These are phyloP conservation scores for Acanthosepion lycidas DNA, from an alignment of 2,888 invertebrate species.

Conservation along the genomic window DNA sequence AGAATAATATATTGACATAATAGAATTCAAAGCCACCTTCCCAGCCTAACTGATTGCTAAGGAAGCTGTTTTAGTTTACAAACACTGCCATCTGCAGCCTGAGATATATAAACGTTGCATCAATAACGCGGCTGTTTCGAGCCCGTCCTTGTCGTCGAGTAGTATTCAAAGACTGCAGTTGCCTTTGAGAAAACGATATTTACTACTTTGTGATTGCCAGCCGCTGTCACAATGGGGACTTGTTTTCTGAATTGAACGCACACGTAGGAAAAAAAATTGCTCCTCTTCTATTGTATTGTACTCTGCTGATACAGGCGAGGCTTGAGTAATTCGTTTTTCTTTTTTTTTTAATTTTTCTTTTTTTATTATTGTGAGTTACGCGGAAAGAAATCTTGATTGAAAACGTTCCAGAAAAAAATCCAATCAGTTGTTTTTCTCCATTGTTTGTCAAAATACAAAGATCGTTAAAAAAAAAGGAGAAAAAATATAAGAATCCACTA, in stretches of 20 bases:
- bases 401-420: neutral
- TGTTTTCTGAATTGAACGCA: neutral
- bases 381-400: neutral
- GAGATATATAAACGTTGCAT: too few relatives aligned
- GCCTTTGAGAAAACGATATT: constrained; percentile 9
- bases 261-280: neutral
- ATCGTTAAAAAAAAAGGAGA: neutral
- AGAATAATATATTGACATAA: too few relatives aligned
- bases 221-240: neutral
- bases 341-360: neutral
- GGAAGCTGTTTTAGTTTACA: too few relatives aligned
- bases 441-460: neutral
- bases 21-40: too few relatives aligned
- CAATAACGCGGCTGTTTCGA: neutral
- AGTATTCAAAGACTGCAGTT: neutral
- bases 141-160: neutral
- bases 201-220: constrained; percentile 18
- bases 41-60: too few relatives aligned
- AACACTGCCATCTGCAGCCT: too few relatives aligned
- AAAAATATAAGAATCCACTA: too few relatives aligned
- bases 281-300: neutral
- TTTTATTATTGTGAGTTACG: neutral
- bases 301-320: neutral
- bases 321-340: neutral
- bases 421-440: neutral